phyloP scores from a whole-genome alignment of 1,140 invertebrate species.

The Drosophila eugracilis region DNA sequence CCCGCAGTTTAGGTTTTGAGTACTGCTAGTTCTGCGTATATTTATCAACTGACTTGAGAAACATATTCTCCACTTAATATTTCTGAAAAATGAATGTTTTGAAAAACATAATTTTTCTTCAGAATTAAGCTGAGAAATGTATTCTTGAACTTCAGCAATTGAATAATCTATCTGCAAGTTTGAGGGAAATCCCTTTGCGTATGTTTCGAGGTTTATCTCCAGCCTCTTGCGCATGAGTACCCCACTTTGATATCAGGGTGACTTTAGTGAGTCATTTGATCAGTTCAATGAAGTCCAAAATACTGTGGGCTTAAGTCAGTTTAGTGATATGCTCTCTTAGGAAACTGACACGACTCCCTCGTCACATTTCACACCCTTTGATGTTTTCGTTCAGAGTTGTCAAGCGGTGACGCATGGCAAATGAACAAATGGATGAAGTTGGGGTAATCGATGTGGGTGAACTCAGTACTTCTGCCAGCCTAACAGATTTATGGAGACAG shows the following conservation, averaged over 20 bases:
- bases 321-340: neutral
- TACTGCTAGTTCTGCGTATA: neutral
- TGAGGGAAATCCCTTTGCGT: neutral
- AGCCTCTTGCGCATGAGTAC: neutral
- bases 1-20: too few relatives aligned
- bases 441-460: too few relatives aligned
- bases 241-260: neutral
- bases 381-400: constrained; percentile 13
- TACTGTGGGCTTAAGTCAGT: neutral
- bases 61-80: neutral
- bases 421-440: constrained; percentile 26
- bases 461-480: too few relatives aligned
- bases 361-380: too few relatives aligned
- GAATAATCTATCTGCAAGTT: too few relatives aligned
- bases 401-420: constrained; percentile 20
- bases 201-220: neutral
- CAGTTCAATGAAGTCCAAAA: neutral
- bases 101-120: too few relatives aligned
- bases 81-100: neutral
- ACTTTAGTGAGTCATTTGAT: constrained; percentile 1
- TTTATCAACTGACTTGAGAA: neutral
- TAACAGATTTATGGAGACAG: neutral
- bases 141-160: too few relatives aligned
- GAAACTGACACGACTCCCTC: constrained; percentile 1
- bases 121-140: too few relatives aligned